These are phyloP conservation scores for Agrilus planipennis DNA, from an alignment of 1,140 invertebrate species.

Conservation along the genomic window DNA sequence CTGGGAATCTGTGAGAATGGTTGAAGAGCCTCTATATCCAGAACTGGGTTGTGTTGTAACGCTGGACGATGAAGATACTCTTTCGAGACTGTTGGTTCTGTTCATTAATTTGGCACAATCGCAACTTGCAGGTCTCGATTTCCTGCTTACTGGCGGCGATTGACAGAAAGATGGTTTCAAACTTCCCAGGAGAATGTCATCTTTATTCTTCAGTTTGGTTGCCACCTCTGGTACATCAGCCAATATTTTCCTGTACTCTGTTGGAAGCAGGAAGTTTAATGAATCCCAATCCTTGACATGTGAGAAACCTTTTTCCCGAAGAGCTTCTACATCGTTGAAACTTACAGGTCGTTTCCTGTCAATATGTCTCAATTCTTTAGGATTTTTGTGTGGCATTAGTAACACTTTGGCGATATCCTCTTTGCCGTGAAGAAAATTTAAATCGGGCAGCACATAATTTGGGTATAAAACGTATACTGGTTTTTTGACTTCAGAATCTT, in stretches of 20 bases:
- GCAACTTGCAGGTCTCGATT: slow-evolving; percentile 44
- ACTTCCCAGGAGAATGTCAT: slow-evolving; percentile 1
- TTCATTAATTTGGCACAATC: slow-evolving; percentile 41
- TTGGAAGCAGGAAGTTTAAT: slow-evolving; percentile 70
- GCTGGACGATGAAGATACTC: slow-evolving; percentile 57
- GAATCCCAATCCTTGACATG: slow-evolving; percentile 88
- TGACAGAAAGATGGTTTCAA: slow-evolving; percentile 47
- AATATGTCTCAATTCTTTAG: slow-evolving; percentile 23
- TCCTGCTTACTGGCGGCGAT: slow-evolving; percentile 39
- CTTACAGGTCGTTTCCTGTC: slow-evolving; percentile 55
- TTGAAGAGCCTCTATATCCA: slow-evolving; percentile 74
- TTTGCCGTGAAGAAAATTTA: slow-evolving; percentile 65
- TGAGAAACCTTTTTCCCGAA: slow-evolving; percentile 65
- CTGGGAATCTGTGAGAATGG: slow-evolving; percentile 65
- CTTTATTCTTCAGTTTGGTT: slow-evolving; percentile 46
- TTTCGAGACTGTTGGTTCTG: slow-evolving; percentile 33
- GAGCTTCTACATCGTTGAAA: slow-evolving; percentile 67
- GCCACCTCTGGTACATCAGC: slow-evolving; percentile 64
- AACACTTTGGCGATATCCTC: slow-evolving; percentile 43
- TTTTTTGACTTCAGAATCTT: slow-evolving; percentile 47
- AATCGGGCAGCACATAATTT: slow-evolving; percentile 79
- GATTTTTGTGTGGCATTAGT: slow-evolving; percentile 29
- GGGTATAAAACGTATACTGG: slow-evolving; percentile 85
- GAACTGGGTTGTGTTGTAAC: slow-evolving; percentile 69
- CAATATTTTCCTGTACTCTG: slow-evolving; percentile 62